Percentiles rank a stretch among this genome's conserved stretches.
Evolutionary conservation across 2,888 invertebrate species (phyloP).

Genomic region (Syrphus vitripennis): DNA sequence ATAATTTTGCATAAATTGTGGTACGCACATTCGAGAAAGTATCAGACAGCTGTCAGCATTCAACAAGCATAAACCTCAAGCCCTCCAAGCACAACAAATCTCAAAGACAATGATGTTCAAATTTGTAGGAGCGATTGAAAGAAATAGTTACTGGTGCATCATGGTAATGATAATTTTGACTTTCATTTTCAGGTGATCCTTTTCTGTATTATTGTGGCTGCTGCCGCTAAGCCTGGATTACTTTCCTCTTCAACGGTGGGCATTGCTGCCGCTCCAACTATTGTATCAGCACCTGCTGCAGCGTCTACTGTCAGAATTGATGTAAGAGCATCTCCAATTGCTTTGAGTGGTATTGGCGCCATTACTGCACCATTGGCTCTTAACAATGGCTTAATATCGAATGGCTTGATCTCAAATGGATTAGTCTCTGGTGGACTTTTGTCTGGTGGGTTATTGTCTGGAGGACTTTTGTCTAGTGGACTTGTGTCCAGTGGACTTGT

Average conservation of each 20-base stretch:
- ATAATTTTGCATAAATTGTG: not conserved
- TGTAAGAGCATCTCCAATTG: not conserved
- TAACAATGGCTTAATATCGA: not conserved
- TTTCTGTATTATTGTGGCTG: constrained; percentile 13
- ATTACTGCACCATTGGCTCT: not conserved
- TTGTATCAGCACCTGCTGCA: not conserved
- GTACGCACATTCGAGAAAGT: not conserved
- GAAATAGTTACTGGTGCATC: too few relatives aligned
- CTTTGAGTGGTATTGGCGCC: not conserved
- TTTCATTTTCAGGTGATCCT: constrained; percentile 26
- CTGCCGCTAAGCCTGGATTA: constrained; percentile 34
- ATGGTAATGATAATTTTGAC: not conserved
- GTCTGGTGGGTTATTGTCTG: not conserved
- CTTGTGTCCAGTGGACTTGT: not conserved
- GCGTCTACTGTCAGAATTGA: not conserved
- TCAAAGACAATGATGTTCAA: not conserved
- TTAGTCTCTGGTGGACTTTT: not conserved
- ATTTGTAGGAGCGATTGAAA: not conserved
- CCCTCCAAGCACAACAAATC: not conserved
- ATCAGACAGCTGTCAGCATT: not conserved
- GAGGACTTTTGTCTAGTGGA: not conserved
- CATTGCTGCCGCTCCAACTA: constrained; percentile 11
- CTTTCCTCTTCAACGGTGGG: constrained; percentile 9
- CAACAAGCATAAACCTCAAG: not conserved
- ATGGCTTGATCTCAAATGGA: not conserved